These are phyloP conservation scores for Microtus richardsoni DNA, from an alignment of 2,113 vertebrate species.

Conservation along the genomic window DNA sequence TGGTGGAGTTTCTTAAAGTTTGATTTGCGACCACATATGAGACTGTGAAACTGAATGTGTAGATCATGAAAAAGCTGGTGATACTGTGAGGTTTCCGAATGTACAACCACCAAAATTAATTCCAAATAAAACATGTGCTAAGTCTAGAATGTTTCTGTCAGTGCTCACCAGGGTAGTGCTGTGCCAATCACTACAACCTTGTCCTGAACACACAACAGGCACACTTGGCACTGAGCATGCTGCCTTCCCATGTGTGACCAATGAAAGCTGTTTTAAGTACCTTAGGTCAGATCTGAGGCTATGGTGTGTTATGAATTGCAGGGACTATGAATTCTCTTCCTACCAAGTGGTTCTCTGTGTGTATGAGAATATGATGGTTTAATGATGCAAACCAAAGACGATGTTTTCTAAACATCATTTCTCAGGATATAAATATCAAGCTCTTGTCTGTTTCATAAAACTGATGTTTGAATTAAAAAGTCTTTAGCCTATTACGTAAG, in stretches of 20 bases:
- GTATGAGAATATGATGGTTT: neutral
- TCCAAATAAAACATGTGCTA: neutral
- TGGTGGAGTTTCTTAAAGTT: neutral
- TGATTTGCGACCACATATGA: neutral
- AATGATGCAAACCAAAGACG: neutral
- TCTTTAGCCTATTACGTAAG: neutral
- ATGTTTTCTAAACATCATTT: neutral
- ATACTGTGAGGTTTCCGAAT: neutral
- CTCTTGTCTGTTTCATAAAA: neutral
- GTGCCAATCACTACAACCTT: neutral
- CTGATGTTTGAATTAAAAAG: neutral
- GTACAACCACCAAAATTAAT: neutral
- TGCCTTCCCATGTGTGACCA: neutral
- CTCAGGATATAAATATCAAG: neutral
- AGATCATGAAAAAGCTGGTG: neutral
- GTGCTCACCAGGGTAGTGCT: neutral
- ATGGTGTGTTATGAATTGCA: neutral
- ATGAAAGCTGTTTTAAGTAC: neutral
- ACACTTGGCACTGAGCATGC: too few relatives aligned
- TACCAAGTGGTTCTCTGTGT: neutral
- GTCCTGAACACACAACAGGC: neutral
- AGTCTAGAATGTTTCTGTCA: neutral
- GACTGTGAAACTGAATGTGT: neutral
- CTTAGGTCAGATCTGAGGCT: neutral
- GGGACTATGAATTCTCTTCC: neutral